These are phyloP conservation scores for Rhyacophila evoluta DNA, from an alignment of 2,888 invertebrate genomes.

Conservation along the genomic window DNA sequence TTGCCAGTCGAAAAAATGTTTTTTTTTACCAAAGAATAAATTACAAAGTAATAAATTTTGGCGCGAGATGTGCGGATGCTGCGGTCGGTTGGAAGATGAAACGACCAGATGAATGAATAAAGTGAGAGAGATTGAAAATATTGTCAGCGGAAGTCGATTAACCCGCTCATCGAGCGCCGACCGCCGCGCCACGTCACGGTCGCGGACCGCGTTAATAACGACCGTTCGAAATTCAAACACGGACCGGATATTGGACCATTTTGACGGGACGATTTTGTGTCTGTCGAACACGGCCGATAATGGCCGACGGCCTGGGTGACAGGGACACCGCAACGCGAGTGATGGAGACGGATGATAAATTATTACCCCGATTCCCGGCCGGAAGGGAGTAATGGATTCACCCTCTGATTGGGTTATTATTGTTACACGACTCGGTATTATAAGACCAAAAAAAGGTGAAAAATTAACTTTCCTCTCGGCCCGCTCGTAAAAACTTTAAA, in stretches of 20 bases:
- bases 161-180: slow-evolving; percentile 6
- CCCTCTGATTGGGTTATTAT: slow-evolving; percentile 52
- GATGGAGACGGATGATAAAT: slow-evolving; percentile 48
- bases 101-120: neutral
- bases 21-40: no score
- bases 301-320: slow-evolving; percentile 42
- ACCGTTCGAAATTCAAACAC: slow-evolving; percentile 25
- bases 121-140: neutral
- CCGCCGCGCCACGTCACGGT: slow-evolving; percentile 19
- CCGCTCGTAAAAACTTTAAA: slow-evolving; percentile 1
- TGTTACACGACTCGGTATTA: neutral
- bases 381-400: slow-evolving; percentile 53
- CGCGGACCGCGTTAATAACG: slow-evolving; percentile 1
- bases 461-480: slow-evolving; percentile 27
- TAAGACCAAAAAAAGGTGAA: slow-evolving; percentile 34
- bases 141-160: slow-evolving; percentile 24
- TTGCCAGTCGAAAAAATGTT: no score
- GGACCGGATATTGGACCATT: slow-evolving; percentile 50
- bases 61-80: neutral
- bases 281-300: slow-evolving; percentile 38
- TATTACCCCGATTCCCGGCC: slow-evolving; percentile 52
- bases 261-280: slow-evolving; percentile 47
- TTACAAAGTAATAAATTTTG: no score
- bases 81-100: neutral
- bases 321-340: slow-evolving; percentile 35